phyloP scores from a whole-genome alignment of 2,113 vertebrate species.

The Symphodus melops region DNA sequence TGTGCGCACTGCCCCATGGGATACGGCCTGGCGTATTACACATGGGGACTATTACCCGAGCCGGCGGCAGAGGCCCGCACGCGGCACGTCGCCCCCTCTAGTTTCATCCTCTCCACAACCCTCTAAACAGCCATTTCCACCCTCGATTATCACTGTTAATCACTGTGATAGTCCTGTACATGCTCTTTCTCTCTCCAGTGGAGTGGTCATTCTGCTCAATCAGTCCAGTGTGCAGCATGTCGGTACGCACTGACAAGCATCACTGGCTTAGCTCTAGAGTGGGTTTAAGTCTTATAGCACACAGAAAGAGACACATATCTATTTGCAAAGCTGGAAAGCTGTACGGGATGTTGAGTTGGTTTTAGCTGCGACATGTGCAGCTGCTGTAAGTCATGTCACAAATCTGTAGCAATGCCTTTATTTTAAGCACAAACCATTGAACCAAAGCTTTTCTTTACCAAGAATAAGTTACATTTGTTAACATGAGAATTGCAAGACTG shows the following conservation, averaged over 20 bases:
- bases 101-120: slow-evolving; percentile 71
- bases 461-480: slow-evolving; percentile 44
- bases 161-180: slow-evolving; percentile 74
- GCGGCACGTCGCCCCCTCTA: slow-evolving; percentile 55
- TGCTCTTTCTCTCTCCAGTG: slow-evolving; percentile 53
- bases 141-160: slow-evolving; percentile 75
- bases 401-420: slow-evolving; percentile 30
- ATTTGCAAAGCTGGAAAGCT: slow-evolving; percentile 48
- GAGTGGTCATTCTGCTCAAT: slow-evolving; percentile 68
- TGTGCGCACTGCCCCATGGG: slow-evolving; percentile 75
- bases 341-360: slow-evolving; percentile 17
- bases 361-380: slow-evolving; percentile 7
- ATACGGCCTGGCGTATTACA: slow-evolving; percentile 74
- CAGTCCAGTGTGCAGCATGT: slow-evolving; percentile 27
- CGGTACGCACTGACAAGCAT: slow-evolving; percentile 37
- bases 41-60: slow-evolving; percentile 83
- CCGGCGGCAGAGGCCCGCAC: slow-evolving; percentile 46
- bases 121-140: slow-evolving; percentile 76
- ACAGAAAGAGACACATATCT: slow-evolving; percentile 14
- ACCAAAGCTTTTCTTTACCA: slow-evolving; percentile 45
- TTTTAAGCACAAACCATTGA: slow-evolving; percentile 39
- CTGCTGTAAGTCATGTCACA: slow-evolving; percentile 29
- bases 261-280: slow-evolving; percentile 36
- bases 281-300: slow-evolving; percentile 26
- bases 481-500: slow-evolving; percentile 47